These are phyloP conservation scores for Acropora yongei DNA, from an alignment of 64 coral and sea anemone species.

Conservation along the genomic window DNA sequence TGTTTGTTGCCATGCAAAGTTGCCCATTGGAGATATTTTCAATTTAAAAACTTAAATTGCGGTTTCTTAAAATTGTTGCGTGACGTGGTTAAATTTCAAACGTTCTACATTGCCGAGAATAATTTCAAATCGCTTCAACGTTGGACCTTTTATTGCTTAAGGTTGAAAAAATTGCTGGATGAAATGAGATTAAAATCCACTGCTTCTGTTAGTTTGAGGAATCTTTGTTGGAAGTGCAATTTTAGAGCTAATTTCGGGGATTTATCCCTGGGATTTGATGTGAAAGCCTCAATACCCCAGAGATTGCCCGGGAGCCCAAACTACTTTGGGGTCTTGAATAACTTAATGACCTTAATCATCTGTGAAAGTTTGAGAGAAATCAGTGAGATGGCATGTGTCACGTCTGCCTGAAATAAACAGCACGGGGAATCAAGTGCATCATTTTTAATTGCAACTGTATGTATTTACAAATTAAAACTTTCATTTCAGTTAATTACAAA, in stretches of 20 bases:
- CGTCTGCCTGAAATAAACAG: background rate
- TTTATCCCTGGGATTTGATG: constrained; percentile 17
- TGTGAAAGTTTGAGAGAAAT: constrained; percentile 30
- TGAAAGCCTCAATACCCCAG: background rate
- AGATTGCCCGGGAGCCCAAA: background rate
- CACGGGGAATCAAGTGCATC: too few species aligned
- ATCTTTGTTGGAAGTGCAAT: background rate
- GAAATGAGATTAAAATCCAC: constrained; percentile 33
- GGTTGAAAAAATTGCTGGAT: constrained; percentile 5
- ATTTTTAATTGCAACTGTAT: too few species aligned
- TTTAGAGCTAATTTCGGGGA: background rate
- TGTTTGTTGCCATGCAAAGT: background rate
- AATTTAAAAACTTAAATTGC: background rate
- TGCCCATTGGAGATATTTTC: constrained; percentile 21
- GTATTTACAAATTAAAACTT: too few species aligned
- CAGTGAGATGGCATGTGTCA: constrained; percentile 24
- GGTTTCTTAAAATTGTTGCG: background rate
- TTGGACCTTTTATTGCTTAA: background rate
- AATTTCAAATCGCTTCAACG: background rate
- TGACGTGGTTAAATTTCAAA: constrained; percentile 4
- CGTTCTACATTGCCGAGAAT: background rate
- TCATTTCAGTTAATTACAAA: too few species aligned
- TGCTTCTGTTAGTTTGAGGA: constrained; percentile 6
- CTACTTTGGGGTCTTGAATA: background rate
- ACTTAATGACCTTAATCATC: constrained; percentile 10